These are phyloP conservation scores for Eptatretus burgeri DNA, from an alignment of 2,113 vertebrate species.

Conservation along the genomic window DNA sequence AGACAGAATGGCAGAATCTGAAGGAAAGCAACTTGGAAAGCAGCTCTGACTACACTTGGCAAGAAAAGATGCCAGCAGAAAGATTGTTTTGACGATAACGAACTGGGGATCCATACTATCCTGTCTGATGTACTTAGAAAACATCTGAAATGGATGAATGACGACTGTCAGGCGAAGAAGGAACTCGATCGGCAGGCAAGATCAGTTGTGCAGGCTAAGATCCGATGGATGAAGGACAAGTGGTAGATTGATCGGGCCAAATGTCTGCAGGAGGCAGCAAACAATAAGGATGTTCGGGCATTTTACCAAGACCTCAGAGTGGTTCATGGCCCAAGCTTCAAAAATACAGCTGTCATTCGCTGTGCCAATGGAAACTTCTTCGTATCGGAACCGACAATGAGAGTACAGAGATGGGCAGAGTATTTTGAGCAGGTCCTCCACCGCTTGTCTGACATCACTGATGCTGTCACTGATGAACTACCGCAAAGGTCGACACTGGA, in stretches of 20 bases:
- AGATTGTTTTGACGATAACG: background rate
- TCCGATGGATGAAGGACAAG: background rate
- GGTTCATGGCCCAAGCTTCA: background rate
- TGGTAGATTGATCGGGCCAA: background rate
- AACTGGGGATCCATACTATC: background rate
- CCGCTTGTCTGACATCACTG: background rate
- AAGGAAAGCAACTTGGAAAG: too few species aligned
- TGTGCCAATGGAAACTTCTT: background rate
- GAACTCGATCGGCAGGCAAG: background rate
- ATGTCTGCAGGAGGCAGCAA: too few species aligned
- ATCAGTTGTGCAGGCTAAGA: background rate
- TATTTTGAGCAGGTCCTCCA: too few species aligned
- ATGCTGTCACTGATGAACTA: background rate
- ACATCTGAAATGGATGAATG: too few species aligned
- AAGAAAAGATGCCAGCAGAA: too few species aligned
- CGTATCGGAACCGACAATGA: background rate
- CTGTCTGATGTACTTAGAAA: too few species aligned
- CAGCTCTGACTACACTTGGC: too few species aligned
- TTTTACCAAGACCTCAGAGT: background rate
- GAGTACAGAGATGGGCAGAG: background rate
- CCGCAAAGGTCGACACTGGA: too few species aligned
- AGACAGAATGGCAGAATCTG: too few species aligned
- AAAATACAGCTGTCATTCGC: background rate
- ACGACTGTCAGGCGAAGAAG: too few species aligned
- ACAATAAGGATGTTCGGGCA: too few species aligned